Base-by-base conservation (phyloP, 2,888 invertebrate genomes). In the Nomada lathburiana region DNA sequence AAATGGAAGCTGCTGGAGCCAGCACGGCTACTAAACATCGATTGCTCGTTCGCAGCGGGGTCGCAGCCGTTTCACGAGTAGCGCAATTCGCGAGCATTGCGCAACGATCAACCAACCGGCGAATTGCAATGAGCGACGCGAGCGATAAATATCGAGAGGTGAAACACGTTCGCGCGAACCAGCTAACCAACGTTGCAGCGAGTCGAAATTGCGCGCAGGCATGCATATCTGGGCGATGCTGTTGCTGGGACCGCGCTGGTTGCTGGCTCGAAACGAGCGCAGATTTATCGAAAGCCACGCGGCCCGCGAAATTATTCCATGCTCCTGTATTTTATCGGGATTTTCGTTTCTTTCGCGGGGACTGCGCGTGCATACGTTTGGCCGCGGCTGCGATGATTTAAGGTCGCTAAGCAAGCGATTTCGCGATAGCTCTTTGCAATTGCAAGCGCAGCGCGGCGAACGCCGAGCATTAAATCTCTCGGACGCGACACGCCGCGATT, bases 221-320 rank as follows among this genome's bases (percentile, higher is more conserved):
- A 81, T 80, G 79, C 68, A 71, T 29, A 47, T 16, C 47, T 2
- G 47, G 16, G 47, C 47, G 47, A 47, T 47, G 47, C 13, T 3
- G 47, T 13, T 13, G 47, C 47, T 47, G 47, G 47, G 47, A 13
- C 47, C 23, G 59, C 26, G 13, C 16, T 11, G 10, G 42, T 4
- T 20, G 64, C 68, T 59, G 55, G 60, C 23, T 3, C 60, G 57
- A 52, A 80, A 77, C 82, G 71, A 79, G 82, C 74, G 80, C 76
- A 76, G 84, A 86, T 83, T 83, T 84, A 86, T 76, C 78, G 67
- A 71, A 62, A 77, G 63, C 64, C 44, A 65, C 74, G 79, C 36
- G 47, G 29, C 7, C n/a, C 53, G 59, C 55, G n/a, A 73, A 82
- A 75, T 80, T 72, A 70, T 79, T 29, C 78, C 20, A 29, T 9